These are phyloP conservation scores for Drosophila bocki DNA, from an alignment of 1,140 invertebrate genomes.

Conservation along the genomic window DNA sequence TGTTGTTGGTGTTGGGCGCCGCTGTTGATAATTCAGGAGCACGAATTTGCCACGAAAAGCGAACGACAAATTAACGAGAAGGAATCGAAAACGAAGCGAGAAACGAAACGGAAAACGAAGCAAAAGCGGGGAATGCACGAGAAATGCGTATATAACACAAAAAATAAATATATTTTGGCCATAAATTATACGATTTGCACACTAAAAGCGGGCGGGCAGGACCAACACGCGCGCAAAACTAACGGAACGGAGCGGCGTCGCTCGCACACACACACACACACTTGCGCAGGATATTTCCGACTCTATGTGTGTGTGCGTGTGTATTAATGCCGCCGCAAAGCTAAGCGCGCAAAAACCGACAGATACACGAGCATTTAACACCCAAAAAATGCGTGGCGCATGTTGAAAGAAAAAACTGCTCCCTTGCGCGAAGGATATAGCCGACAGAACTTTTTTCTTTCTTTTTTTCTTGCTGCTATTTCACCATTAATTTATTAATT, in stretches of 20 bases:
- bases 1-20: slow-evolving; percentile 36
- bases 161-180: slow-evolving; percentile 75
- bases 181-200: slow-evolving; percentile 83
- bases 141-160: slow-evolving; percentile 53
- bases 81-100: slow-evolving; percentile 18
- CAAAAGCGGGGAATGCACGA: slow-evolving; percentile 62
- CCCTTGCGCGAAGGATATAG: slow-evolving; percentile 10
- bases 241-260: slow-evolving; percentile 71
- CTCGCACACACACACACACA: slow-evolving; percentile 35
- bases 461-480: not conserved
- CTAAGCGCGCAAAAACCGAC: slow-evolving; percentile 82
- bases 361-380: slow-evolving; percentile 83
- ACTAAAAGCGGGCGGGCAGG: slow-evolving; percentile 57
- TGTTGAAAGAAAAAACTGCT: slow-evolving; percentile 70
- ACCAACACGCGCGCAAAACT: slow-evolving; percentile 78
- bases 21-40: slow-evolving; percentile 63
- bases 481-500: slow-evolving; percentile 6
- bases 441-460: slow-evolving; percentile 6
- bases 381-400: slow-evolving; percentile 78
- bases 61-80: slow-evolving; percentile 69
- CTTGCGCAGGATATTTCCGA: slow-evolving; percentile 18
- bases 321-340: slow-evolving; percentile 72
- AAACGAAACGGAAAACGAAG: slow-evolving; percentile 36
- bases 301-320: slow-evolving; percentile 35
- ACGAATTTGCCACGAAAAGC: slow-evolving; percentile 73